Evolutionary conservation across 2,888 invertebrate genomes (phyloP), one percentile per base, ranked within the genome.

Genomic region (Spatulosminthurus flaviceps): DNA sequence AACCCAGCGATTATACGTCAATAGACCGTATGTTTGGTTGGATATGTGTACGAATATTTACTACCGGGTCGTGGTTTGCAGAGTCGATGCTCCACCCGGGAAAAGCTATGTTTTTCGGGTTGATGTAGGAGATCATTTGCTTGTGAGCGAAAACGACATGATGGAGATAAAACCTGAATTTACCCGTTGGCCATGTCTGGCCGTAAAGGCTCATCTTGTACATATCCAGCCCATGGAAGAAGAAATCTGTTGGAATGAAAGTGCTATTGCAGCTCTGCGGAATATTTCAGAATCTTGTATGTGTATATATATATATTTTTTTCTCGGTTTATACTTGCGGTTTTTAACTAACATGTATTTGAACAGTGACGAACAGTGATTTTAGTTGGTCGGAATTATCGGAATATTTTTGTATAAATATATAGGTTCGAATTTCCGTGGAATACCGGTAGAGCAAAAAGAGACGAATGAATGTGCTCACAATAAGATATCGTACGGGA

Each of bases 101-200:
- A 19, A 19, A 19, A 2, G 16, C 2, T 51, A 19, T n/a, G 51
- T 51, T 2, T 51, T n/a, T 51, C 51, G 16, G n/a, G n/a, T 64
- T 64, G 64, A 64, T 22, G 16, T 64, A 1, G 64, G 64, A 4
- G 26, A 64, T 24, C 11, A 22, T 2, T 9, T 11, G 2, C 13
- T 64, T 22, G 64, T 64, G 19, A 2, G 4, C 11, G 26, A 19
- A 19, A 9, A 64, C 9, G 22, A 21, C 26, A 24, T 64, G n/a
- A 64, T 64, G 64, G 64, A 64, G 24, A 24, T 64, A 11, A 64
- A 64, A 13, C 64, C 64, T 2, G 64, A 64, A 16, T 64, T 22
- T 64, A 64, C 64, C 22, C 26, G 7, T 11, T 64, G 64, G 64
- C 24, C 64, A 1, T 4, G 7, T 24, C 11, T 1, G 4, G 64